These are phyloP conservation scores for Drosophila gunungcola DNA, from an alignment of 1,140 invertebrate genomes.

Conservation along the genomic window DNA sequence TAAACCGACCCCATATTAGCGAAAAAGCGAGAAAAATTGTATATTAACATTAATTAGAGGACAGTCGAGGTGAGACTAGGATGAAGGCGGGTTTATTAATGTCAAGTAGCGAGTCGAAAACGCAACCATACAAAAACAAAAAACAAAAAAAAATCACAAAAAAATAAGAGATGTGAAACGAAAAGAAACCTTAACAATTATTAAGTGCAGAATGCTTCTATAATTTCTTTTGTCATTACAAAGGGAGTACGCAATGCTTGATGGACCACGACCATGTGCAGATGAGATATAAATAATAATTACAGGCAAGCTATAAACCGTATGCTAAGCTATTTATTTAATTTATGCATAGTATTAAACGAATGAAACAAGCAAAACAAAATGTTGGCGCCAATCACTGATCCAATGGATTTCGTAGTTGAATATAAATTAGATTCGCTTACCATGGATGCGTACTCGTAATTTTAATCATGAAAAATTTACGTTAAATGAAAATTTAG, in stretches of 20 bases:
- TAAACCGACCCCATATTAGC: slow-evolving; percentile 53
- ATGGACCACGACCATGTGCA: slow-evolving; percentile 32
- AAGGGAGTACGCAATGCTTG: slow-evolving; percentile 62
- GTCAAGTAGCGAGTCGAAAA: slow-evolving; percentile 31
- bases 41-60: slow-evolving; percentile 69
- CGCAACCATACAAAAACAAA: slow-evolving; percentile 21
- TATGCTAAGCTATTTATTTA: slow-evolving; percentile 82
- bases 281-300: slow-evolving; percentile 69
- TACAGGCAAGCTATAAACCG: slow-evolving; percentile 71
- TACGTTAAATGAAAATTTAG: slow-evolving; percentile 48
- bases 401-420: slow-evolving; percentile 77
- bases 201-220: slow-evolving; percentile 67
- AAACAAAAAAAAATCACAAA: too few relatives aligned
- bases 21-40: slow-evolving; percentile 57
- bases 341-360: slow-evolving; percentile 81
- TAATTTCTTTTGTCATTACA: slow-evolving; percentile 59
- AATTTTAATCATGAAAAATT: slow-evolving; percentile 69
- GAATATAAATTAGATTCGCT: slow-evolving; percentile 74
- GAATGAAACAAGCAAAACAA: slow-evolving; percentile 30
- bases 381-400: slow-evolving; percentile 55
- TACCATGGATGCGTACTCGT: slow-evolving; percentile 66
- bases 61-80: slow-evolving; percentile 26
- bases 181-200: slow-evolving; percentile 63
- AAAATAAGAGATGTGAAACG: not conserved
- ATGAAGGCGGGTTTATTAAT: slow-evolving; percentile 63